These are phyloP conservation scores for Sycobia sp. DNA, from an alignment of 1,140 invertebrate species.

Conservation along the genomic window DNA sequence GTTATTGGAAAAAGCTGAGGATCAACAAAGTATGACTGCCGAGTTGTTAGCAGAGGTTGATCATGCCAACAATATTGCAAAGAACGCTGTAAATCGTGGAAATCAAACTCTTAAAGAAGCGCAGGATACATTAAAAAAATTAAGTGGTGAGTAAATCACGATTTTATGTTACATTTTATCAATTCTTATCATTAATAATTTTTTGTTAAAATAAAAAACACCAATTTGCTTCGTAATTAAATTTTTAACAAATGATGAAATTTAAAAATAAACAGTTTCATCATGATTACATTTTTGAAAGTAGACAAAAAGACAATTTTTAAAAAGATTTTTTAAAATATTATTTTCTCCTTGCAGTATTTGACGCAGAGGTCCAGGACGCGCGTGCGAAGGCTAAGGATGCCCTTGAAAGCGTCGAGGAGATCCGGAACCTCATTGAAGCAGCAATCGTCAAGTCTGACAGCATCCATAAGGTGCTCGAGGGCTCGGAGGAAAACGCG, in stretches of 20 bases:
- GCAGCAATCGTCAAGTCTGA: slow-evolving; percentile 68
- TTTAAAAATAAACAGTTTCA: no score
- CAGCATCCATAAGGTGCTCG: slow-evolving; percentile 74
- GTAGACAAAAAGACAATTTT: no score
- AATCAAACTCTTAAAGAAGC: slow-evolving; percentile 87
- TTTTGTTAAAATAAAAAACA: no score
- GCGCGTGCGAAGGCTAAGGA: slow-evolving; percentile 73
- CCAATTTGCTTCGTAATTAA: no score
- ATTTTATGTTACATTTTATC: no score
- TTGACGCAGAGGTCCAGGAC: slow-evolving; percentile 85
- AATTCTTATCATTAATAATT: no score
- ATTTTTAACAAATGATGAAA: no score
- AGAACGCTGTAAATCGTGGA: slow-evolving; percentile 80
- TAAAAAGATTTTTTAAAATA: no score
- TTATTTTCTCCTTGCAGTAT: slow-evolving; percentile 65
- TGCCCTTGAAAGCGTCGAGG: slow-evolving; percentile 66
- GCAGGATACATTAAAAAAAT: slow-evolving; percentile 80
- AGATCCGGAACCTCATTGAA: slow-evolving; percentile 62
- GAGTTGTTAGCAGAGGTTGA: slow-evolving; percentile 74
- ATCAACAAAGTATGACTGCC: slow-evolving; percentile 69
- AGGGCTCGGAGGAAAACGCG: slow-evolving; percentile 79
- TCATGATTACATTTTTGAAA: no score
- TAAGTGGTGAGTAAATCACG: slow-evolving; percentile 73
- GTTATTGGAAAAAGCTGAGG: slow-evolving; percentile 61
- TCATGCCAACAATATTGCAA: slow-evolving; percentile 73